A percentile compares a stretch with the other conserved stretches of the same genome.
These are phyloP conservation scores for Cercopithecus petaurista DNA, from an alignment of 2,797 vertebrate genomes.

Conservation along the genomic window DNA sequence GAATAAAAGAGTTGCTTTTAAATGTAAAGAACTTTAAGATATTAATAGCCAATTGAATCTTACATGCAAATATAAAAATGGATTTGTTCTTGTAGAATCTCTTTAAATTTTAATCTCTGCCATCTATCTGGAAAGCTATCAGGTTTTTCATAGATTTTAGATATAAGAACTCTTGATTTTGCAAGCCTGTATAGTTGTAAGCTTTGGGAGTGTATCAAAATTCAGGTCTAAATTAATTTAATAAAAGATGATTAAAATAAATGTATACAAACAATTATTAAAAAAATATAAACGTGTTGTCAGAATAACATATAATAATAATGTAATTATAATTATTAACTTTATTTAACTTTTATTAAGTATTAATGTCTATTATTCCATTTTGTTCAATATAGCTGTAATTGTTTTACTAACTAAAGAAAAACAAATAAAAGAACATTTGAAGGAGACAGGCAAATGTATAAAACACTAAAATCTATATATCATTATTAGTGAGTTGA, in stretches of 20 bases:
- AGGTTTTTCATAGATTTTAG: not conserved
- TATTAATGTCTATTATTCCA: not conserved
- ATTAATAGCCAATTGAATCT: slow-evolving; percentile 15
- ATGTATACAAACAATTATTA: not conserved
- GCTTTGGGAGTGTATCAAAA: not conserved
- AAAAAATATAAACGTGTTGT: not conserved
- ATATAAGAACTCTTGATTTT: slow-evolving; percentile 25
- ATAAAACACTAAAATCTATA: not conserved
- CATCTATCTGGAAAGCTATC: not conserved
- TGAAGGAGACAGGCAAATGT: not conserved
- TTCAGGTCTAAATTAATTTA: not conserved
- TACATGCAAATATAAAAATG: not conserved
- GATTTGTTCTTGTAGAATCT: not conserved
- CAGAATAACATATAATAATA: not conserved
- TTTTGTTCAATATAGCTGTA: not conserved
- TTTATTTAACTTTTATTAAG: slow-evolving; percentile 23
- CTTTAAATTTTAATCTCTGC: not conserved
- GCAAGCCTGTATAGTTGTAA: not conserved
- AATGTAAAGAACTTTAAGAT: not conserved
- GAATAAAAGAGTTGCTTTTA: not conserved
- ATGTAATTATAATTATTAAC: slow-evolving; percentile 12
- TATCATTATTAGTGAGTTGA: not conserved
- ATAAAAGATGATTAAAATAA: not conserved
- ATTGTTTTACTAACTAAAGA: not conserved
- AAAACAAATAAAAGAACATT: not conserved